Base-by-base conservation (phyloP, 2,797 vertebrate species). In the Telmatherina bonti region DNA sequence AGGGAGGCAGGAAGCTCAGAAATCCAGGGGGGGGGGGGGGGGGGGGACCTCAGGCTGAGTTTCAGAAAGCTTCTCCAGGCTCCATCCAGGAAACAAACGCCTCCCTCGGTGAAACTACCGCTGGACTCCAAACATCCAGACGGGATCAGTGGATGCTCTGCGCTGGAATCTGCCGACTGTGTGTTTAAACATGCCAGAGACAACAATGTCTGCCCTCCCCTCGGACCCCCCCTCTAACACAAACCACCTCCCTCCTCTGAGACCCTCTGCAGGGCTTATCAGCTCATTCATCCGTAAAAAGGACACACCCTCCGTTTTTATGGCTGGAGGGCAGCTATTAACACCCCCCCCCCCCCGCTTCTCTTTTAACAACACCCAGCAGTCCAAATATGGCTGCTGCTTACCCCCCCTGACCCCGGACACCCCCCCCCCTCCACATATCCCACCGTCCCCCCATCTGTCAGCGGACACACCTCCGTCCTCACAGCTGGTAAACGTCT, bases 281-380 rank as follows among this genome's bases (percentile, higher is more conserved):
- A 86, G 86, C 78, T 94, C 93, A 92, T 93, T 94, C 93, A 93
- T 89, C 75, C 72, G 74, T 64, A 86, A 90, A 76, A 57, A 72
- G 67, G 88, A 81, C 86, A 92, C 93, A 68, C 93, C 94, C 91
- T 83, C 86, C 11, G 33, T 88, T 92, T 92, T 93, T 86, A 91
- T 89, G 93, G 84, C 85, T 60, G 75, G 77, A 78, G 82, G 84
- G 79, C 82, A 76, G 79, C 84, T 82, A 88, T 89, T 91, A 91
- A 85, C 85, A 70, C 73, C 81, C 74, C 61, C 52, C n/a, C n/a
- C n/a, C n/a, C n/a, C n/a, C n/a, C n/a, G n/a, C n/a, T n/a, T n/a
- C 5, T 27, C 77, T 68, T 52, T 70, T 59, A 38, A 55, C 83
- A 72, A 79, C 81, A 66, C 60, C 78, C 78, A 49, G n/a, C 80